Evolutionary conservation across 1,140 invertebrate species (phyloP), one percentile per base, ranked within the genome.

Genomic region (Sycobia sp.): DNA sequence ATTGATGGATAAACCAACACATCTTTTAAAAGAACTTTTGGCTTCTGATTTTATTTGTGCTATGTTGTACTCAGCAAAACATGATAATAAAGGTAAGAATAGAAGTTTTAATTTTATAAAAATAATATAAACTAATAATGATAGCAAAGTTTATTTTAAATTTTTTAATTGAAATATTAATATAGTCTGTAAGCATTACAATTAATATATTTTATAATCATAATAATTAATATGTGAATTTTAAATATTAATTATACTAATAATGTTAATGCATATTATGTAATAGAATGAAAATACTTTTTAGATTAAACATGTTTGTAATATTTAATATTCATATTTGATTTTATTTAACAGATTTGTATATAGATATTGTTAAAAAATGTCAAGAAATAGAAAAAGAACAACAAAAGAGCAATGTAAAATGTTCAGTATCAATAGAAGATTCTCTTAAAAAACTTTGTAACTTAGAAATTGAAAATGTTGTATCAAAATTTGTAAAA

Each of bases 1-100:
- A 62, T 75, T 93, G 49, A 80, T 90, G 57, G 89, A 91, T 58
- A 90, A 90, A 72, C 87, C 89, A 18, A 86, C 86, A 18, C 79
- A 82, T 46, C 82, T 93, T 57, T 78, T 93, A 9, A 87, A 89
- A 64, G 87, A 86, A 29, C 86, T 94, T 64, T 78, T 91, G 0
- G 84, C 86, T 53, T 88, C 89, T 64, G 88, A 91, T 73, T 94
- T 93, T 75, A 79, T 91, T 41, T 83, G 90, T 49, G 89, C 91
- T 13, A 92, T 94, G 87, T 86, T 94, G 68, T 93, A 91, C 78
- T 84, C 94, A 51, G 91, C 91, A 4, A 90, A 89, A 68, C 86
- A 90, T 68, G 87, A 90, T 59, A 79, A 65, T 36, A 65, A 82
- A 79, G 83, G 83, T 84, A 66, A 56, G n/a, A n/a, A n/a, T n/a